Base-by-base conservation (phyloP, 2,888 invertebrate genomes). In the Pachydiplax longipennis region DNA sequence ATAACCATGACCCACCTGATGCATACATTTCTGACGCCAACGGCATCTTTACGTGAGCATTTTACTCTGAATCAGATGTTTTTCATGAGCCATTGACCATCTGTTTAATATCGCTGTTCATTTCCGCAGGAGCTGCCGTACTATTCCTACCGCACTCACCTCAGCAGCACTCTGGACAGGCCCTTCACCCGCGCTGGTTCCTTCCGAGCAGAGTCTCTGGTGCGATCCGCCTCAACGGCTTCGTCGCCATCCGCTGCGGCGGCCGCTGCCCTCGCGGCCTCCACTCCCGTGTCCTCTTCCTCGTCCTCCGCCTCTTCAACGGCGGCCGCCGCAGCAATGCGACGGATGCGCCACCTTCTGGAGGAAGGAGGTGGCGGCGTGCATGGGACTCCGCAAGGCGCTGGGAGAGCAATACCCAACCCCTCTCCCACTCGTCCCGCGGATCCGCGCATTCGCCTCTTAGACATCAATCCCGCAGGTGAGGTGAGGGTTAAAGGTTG, bases 381-480 rank as follows among this genome's bases (percentile, higher is more conserved):
- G 4, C 73, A 48, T n/a, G 90, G 37, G 22, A 31, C 81, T 31
- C 48, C 61, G 94, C 98, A 91, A 96, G 95, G 93, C 93, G 94
- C 93, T 94, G 91, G 93, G 93, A 92, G 94, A 73, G 92, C 92
- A 80, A 92, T 92, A 61, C 93, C 93, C 37, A 92, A 92, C 58
- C 92, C 92, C 10, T 92, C 92, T 13, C 97, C 97, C 25, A 96
- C 97, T 90, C 95, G 97, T 93, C 97, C 96, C 40, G 80, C 95
- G 97, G 93, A 95, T 95, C 92, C 97, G 96, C 94, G 94, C 93
- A 94, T 94, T 93, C 95, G 96, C 93, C 96, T 97, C 93, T 95
- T 98, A 92, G 98, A 98, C 94, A 98, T 98, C 92, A 98, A 98
- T 95, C 97, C 98, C 93, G 98, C 97, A 93, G 98, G 97, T 97